Evolutionary conservation across 2,113 vertebrate genomes (phyloP).

Genomic region (Mormyrus iriodes): DNA sequence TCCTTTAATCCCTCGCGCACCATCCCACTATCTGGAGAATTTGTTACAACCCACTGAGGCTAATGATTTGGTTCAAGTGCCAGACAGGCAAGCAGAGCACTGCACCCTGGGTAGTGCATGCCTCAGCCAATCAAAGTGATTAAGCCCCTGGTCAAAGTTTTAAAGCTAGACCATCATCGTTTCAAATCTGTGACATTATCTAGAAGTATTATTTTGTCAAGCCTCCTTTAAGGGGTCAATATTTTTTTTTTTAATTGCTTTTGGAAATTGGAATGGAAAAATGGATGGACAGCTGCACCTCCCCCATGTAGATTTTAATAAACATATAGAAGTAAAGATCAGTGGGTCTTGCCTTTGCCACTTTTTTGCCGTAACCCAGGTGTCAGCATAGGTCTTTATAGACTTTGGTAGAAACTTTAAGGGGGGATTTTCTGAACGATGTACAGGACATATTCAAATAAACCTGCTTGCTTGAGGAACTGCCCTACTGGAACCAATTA

Average conservation of each 20-base stretch:
- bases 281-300: neutral
- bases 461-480: neutral
- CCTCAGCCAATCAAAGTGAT: constrained; percentile 1
- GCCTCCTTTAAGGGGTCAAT: neutral
- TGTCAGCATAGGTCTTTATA: neutral
- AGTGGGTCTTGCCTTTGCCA: neutral
- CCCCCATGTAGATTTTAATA: neutral
- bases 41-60: neutral
- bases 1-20: neutral
- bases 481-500: neutral
- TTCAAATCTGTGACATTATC: constrained; percentile 3
- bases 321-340: neutral
- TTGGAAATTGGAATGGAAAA: neutral
- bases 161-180: neutral
- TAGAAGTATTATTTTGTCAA: neutral
- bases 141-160: neutral
- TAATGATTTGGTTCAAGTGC: neutral
- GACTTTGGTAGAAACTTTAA: neutral
- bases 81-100: neutral
- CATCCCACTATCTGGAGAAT: neutral
- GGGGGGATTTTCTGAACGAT: neutral
- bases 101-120: neutral
- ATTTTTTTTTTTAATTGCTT: neutral
- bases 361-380: neutral
- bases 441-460: neutral